Conservation (phyloP, 2,888 invertebrate genomes). For the Unio pictorum region DNA sequence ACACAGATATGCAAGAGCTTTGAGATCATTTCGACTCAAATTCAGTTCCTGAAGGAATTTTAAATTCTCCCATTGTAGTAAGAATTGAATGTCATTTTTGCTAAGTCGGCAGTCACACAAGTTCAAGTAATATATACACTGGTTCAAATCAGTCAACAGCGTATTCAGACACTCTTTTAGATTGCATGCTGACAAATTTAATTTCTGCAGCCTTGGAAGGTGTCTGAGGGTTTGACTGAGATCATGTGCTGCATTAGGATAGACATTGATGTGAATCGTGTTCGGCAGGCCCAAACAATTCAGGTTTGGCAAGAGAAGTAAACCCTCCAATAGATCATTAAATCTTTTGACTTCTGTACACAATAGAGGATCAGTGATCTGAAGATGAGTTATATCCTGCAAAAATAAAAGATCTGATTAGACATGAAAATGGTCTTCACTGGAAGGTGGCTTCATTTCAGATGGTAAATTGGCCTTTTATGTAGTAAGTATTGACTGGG, state of each 20-base stretch:
- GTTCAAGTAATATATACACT: slow-evolving; percentile 47
- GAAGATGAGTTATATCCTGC: slow-evolving; percentile 61
- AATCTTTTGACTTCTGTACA: slow-evolving; percentile 39
- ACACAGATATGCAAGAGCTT: slow-evolving; percentile 28
- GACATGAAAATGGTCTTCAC: no score
- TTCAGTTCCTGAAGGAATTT: slow-evolving; percentile 52
- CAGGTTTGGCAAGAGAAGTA: slow-evolving; percentile 46
- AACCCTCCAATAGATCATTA: slow-evolving; percentile 40
- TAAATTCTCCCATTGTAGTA: slow-evolving; percentile 49
- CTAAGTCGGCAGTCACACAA: slow-evolving; percentile 59
- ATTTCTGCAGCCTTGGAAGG: slow-evolving; percentile 35
- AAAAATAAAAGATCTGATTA: slow-evolving; percentile 1
- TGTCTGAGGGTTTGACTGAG: slow-evolving; percentile 37
- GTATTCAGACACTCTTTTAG: slow-evolving; percentile 39
- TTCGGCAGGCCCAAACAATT: slow-evolving; percentile 56
- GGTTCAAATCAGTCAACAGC: slow-evolving; percentile 36
- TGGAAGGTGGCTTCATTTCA: no score
- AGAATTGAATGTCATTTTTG: slow-evolving; percentile 43
- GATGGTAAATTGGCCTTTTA: no score
- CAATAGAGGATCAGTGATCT: slow-evolving; percentile 51
- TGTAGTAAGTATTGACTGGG: no score
- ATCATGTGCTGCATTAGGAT: slow-evolving; percentile 27
- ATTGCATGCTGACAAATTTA: slow-evolving; percentile 60
- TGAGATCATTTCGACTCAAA: slow-evolving; percentile 59
- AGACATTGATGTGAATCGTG: slow-evolving; percentile 46